These are phyloP conservation scores for Linhomoeus sp. DNA, from an alignment of 2,888 invertebrate genomes.

Conservation along the genomic window DNA sequence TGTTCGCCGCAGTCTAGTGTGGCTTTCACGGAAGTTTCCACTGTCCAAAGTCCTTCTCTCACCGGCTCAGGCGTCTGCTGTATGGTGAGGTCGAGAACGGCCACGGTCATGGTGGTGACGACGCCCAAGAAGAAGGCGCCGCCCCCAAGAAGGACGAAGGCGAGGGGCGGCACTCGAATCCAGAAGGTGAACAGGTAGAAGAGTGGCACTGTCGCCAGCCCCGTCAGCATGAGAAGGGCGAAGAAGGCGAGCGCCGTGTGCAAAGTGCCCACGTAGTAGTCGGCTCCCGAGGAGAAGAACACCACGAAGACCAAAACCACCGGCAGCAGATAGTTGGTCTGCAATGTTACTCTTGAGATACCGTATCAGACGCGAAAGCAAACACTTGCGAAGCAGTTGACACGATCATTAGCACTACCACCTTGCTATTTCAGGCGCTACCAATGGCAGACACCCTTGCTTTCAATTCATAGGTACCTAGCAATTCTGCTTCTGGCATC, in stretches of 20 bases:
- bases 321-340: conserved; percentile 50
- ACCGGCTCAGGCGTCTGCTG: too few relatives aligned
- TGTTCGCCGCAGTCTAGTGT: too few relatives aligned
- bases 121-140: conserved; percentile 56
- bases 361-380: not conserved
- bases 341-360: conserved; percentile 18
- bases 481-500: too few relatives aligned
- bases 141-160: conserved; percentile 61
- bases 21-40: too few relatives aligned
- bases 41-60: too few relatives aligned
- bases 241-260: conserved; percentile 10
- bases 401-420: too few relatives aligned
- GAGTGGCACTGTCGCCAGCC: conserved; percentile 47
- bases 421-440: too few relatives aligned
- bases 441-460: too few relatives aligned
- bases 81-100: conserved; percentile 10
- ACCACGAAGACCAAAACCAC: conserved; percentile 42
- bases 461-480: too few relatives aligned
- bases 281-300: conserved; percentile 52
- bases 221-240: conserved; percentile 17
- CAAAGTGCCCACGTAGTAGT: conserved; percentile 50
- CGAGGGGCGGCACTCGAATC: conserved; percentile 55
- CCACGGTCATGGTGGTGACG: conserved; percentile 29
- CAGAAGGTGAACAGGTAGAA: conserved; percentile 53
- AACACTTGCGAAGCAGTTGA: too few relatives aligned